phyloP scores from a whole-genome alignment of 2,888 invertebrate species.

The Lepetodrilus schrolli region DNA sequence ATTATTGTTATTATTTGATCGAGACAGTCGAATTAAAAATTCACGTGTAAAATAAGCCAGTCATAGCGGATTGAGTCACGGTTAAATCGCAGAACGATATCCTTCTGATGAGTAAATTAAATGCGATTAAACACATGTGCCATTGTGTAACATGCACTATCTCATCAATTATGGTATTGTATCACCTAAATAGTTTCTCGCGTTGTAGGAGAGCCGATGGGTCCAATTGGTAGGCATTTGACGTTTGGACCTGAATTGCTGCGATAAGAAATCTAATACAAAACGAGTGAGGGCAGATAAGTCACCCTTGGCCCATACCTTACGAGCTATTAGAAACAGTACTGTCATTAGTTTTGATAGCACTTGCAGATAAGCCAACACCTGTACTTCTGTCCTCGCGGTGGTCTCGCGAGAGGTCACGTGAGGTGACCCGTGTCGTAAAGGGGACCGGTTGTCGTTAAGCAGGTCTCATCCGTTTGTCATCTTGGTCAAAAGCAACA shows the following conservation, averaged over 20 bases:
- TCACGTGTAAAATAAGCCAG: too few relatives aligned
- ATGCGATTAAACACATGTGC: not conserved
- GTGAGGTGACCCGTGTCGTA: slow-evolving; percentile 9
- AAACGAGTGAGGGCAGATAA: slow-evolving; percentile 1
- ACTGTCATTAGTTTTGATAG: slow-evolving; percentile 22
- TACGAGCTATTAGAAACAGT: slow-evolving; percentile 25
- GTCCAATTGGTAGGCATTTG: too few relatives aligned
- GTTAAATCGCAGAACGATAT: too few relatives aligned
- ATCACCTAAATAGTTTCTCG: not conserved
- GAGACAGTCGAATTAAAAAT: too few relatives aligned
- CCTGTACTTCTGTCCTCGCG: slow-evolving; percentile 14
- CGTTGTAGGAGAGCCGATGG: too few relatives aligned
- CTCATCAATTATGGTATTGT: not conserved
- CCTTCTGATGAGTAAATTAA: not conserved
- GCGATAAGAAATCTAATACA: slow-evolving; percentile 8
- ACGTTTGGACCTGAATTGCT: too few relatives aligned
- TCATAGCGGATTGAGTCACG: too few relatives aligned
- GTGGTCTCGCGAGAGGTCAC: slow-evolving; percentile 26
- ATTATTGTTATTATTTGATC: too few relatives aligned
- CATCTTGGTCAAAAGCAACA: slow-evolving; percentile 27
- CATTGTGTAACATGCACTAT: not conserved
- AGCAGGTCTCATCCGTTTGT: slow-evolving; percentile 24
- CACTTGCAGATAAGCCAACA: slow-evolving; percentile 1
- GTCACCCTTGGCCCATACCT: slow-evolving; percentile 9
- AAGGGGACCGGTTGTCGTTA: slow-evolving; percentile 24